Base-by-base conservation (phyloP, 2,888 invertebrate genomes). In the Acrobasis consociella region DNA sequence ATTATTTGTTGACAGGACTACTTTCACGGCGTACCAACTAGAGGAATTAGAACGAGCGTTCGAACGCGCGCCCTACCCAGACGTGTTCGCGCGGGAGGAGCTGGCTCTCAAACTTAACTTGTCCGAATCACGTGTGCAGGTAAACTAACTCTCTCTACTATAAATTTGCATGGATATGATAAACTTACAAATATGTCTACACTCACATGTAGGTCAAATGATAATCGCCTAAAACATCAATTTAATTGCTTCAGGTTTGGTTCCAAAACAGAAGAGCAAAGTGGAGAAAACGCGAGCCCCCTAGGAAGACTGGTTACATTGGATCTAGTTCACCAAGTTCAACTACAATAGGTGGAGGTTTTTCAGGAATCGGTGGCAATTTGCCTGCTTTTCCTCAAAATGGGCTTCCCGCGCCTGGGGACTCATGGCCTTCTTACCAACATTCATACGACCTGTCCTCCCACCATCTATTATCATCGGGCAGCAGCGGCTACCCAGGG, bases 81-180 rank as follows among this genome's bases (percentile, higher is more conserved):
- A 99, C 84, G 98, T 99, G 0, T 98, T 98, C 80, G 98, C 98
- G 1, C 93, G 99, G 64, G 98, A 99, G 84, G 98, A 98, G 82
- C 91, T 99, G 64, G 99, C 99, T 59, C 93, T 98, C 52, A 97
- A 98, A 83, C 93, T 99, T 62, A 97, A 96, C 76, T 94, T 99
- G 31, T 97, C 97, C 74, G 99, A 99, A 88, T 93, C 93, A 80
- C 84, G 93, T 81, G 93, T 93, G 69, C 93, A 93, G 86, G 93
- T 93, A 76, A 31, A 70, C 22, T n/a, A n/a, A n/a, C n/a, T n/a
- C n/a, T 9, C n/a, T n/a, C 9, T 15, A 55, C 10, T 16, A 16
- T 8, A 52, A 8, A 10, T 13, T 9, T 22, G 17, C 50, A 51
- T 15, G 31, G 7, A 31, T 31, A 31, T 31, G 31, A 31, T 31